Base-by-base conservation (phyloP, 1,140 invertebrate species). In the Trissolcus basalis region DNA sequence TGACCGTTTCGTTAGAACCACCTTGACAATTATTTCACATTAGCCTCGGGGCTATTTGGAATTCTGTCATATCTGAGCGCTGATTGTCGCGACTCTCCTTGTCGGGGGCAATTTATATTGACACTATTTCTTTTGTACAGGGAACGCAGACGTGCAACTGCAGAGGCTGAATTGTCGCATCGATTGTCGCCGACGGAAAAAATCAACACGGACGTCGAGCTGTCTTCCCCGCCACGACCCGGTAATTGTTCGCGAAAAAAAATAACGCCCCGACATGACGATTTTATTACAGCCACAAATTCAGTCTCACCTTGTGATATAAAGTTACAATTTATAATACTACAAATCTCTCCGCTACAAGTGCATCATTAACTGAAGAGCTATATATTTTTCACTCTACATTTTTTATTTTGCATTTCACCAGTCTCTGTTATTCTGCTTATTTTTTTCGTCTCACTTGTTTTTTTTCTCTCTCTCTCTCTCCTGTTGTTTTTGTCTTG, bases 221-320 rank as follows among this genome's bases (percentile, higher is more conserved):
- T 87, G 9, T 70, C 82, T 13, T 71, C 81, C 14, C 87, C 87
- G 51, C 87, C 87, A 12, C 80, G 83, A 63, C 87, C 87, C 81
- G 87, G 87, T 88, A 81, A 78, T 51, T 71, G 43, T 70, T 27
- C 7, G 15, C 16, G 1, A 27, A 3, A n/a, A 58, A 64, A 64
- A 65, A 59, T 61, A 63, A 68, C 41, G 16, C n/a, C 44, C 43
- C n/a, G n/a, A 32, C 14, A n/a, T 43, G 35, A 60, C 50, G 13
- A 60, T 60, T 65, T 63, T 53, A 67, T 67, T 56, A 32, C 50
- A 9, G 33, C 50, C 39, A 49, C 32, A 41, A 63, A 53, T 54
- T 55, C 16, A 63, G 7, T 41, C 16, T 63, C 11, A 10, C n/a
- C 43, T 59, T 51, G 6, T 51, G 47, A n/a, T 16, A 50, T 27